These are phyloP conservation scores for Parascotia fuliginaria DNA, from an alignment of 2,888 invertebrate species.

Conservation along the genomic window DNA sequence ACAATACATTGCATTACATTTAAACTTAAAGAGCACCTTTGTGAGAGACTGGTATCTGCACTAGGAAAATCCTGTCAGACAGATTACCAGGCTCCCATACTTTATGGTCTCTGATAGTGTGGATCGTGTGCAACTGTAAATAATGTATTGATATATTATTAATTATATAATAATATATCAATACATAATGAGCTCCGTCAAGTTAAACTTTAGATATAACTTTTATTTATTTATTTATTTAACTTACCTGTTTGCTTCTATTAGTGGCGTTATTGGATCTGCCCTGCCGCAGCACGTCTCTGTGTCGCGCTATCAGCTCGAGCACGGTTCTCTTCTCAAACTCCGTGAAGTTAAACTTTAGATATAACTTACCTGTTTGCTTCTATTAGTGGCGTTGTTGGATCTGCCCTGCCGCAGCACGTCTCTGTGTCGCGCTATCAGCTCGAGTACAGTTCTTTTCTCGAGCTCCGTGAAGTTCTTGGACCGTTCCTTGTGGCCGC, in stretches of 20 bases:
- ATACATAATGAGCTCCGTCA: too few species aligned
- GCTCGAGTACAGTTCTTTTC: constrained; percentile 81
- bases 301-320: constrained; percentile 79
- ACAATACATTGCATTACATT: too few species aligned
- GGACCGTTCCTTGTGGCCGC: constrained; percentile 83
- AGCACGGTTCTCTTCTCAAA: too few species aligned
- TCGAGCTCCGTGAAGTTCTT: constrained; percentile 84
- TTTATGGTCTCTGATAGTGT: too few species aligned
- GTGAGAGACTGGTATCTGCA: too few species aligned
- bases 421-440: constrained; percentile 80
- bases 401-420: constrained; percentile 83
- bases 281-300: constrained; percentile 83
- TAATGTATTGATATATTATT: too few species aligned
- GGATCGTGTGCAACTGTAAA: too few species aligned
- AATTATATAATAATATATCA: too few species aligned
- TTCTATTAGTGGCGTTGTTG: constrained; percentile 83
- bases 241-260: constrained; percentile 78
- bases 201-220: constrained; percentile 3
- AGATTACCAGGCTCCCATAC: too few species aligned
- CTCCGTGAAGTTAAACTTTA: background rate
- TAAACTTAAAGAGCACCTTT: too few species aligned
- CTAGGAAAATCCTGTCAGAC: too few species aligned
- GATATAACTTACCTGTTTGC: constrained; percentile 71
- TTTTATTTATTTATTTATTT: too few species aligned
- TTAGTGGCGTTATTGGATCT: constrained; percentile 84